Base-by-base conservation (phyloP, 2,797 vertebrate genomes). In the Notamacropus eugenii region DNA sequence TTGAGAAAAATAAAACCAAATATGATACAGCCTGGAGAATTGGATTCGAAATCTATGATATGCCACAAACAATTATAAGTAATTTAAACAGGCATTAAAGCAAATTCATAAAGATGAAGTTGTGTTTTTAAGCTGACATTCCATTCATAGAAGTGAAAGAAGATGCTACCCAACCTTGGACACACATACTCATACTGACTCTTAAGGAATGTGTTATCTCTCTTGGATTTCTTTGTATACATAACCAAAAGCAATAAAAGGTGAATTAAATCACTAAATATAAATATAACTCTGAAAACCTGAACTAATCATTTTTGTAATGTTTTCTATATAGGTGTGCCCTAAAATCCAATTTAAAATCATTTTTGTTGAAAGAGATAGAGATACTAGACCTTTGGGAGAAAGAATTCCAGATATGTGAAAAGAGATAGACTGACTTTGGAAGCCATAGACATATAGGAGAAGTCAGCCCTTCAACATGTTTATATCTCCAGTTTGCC, bases 191-290 rank as follows among this genome's bases (percentile, higher is more conserved):
- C 52, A 22, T 95, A 24, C 27, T 96, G 12, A 67, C 4, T 67
- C 50, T 82, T 90, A 24, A 3, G 50, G 96, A 93, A 91, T 74
- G 6, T 16, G 50, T 27, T 56, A 40, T 74, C 29, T 46, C 31
- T 96, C 5, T 50, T 92, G 54, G 16, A 5, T 11, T 92, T 93
- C 4, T 87, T 96, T 91, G 54, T 5, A 94, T 40, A 82, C 94
- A 90, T 22, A 5, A 90, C n/a, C 28, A 46, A 55, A 95, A 19
- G 28, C 10, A 56, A 94, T 54, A 55, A 40, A 90, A 96, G 92
- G 91, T 92, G 91, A 90, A 54, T 50, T 59, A 27, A n/a, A 55
- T 29, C 52, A 5, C 40, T 28, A 5, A 90, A 10, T 95, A 57
- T 94, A 93, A 91, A 2, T 93, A 56, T 13, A 40, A 50, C 28